Base-by-base conservation (phyloP, 2,797 vertebrate genomes). In the Passerculus sandwichensis region DNA sequence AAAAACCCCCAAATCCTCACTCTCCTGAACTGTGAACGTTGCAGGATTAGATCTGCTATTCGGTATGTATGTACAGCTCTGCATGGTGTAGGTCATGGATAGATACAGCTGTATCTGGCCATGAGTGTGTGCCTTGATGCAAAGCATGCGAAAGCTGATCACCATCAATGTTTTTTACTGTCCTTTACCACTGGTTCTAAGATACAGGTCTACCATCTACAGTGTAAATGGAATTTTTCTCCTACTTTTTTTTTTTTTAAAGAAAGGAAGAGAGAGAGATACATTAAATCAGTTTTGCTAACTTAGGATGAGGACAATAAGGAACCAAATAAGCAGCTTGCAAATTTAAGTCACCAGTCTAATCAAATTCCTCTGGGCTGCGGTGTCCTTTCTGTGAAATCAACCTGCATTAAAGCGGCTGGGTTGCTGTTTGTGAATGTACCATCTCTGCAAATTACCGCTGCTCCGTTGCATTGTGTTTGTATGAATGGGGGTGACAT, bases 401-500 rank as follows among this genome's bases (percentile, higher is more conserved):
- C 94, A 89, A 94, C 93, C 86, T 87, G 91, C 93, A 89, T 88
- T 89, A 93, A 96, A 96, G 92, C 79, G 73, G 48, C 94, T 71
- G 91, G 50, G 82, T 40, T 88, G 95, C 92, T 93, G 91, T 95
- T 97, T 98, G 92, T 98, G 97, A 98, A 98, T 98, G 98, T 96
- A 93, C 96, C 86, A 82, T 97, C 93, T 95, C 93, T 65, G 94
- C 96, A 81, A 93, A 96, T 97, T 97, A 97, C 98, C 96, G 78
- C 97, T 94, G 98, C 91, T 89, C 96, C 51, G 0, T 85, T 92
- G 97, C 97, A 96, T 96, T 97, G 97, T 97, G 96, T 97, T 97
- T 97, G 97, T 96, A 97, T 98, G 98, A 98, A 98, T 98, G 98
- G 96, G 97, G 98, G 97, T 96, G 96, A 97, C 97, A 97, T 97